phyloP scores from a whole-genome alignment of 2,888 invertebrate species.

The Drosophila borborema region DNA sequence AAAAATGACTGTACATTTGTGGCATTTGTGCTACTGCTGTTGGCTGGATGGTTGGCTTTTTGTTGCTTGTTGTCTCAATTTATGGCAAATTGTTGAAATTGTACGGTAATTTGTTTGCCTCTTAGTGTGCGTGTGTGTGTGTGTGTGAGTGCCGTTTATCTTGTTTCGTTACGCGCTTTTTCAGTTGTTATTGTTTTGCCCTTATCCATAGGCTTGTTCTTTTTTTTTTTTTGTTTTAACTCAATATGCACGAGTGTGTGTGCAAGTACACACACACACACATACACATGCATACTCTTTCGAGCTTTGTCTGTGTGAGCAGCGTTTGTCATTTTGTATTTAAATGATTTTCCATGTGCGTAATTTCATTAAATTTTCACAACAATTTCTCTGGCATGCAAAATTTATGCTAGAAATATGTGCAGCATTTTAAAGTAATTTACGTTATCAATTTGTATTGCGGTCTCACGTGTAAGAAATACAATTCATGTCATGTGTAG shows the following conservation, averaged over 20 bases:
- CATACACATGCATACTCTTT: conserved; percentile 1
- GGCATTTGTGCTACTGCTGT: conserved; percentile 60
- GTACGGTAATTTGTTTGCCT: conserved; percentile 68
- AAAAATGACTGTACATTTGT: conserved; percentile 78
- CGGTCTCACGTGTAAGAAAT: conserved; percentile 38
- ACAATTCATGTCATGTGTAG: conserved; percentile 15
- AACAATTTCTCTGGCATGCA: conserved; percentile 58
- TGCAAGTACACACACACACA: conserved; percentile 1
- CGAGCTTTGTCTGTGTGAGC: conserved; percentile 27
- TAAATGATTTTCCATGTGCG: conserved; percentile 66
- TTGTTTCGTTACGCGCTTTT: conserved; percentile 58
- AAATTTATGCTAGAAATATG: conserved; percentile 74
- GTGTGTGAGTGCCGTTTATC: conserved; percentile 45
- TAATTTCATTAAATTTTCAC: conserved; percentile 69
- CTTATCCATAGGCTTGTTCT: conserved; percentile 35
- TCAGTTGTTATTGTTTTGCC: conserved; percentile 59
- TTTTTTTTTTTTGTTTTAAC: conserved; percentile 36
- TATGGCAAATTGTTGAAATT: conserved; percentile 79
- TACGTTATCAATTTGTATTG: conserved; percentile 46
- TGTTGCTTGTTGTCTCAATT: conserved; percentile 81
- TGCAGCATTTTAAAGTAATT: conserved; percentile 68
- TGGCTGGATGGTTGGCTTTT: conserved; percentile 59
- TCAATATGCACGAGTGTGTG: neutral
- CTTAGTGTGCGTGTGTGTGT: conserved; percentile 18
- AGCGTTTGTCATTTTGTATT: conserved; percentile 60